These are phyloP conservation scores for Myotis davidii DNA, from an alignment of 2,113 vertebrate species.

Conservation along the genomic window DNA sequence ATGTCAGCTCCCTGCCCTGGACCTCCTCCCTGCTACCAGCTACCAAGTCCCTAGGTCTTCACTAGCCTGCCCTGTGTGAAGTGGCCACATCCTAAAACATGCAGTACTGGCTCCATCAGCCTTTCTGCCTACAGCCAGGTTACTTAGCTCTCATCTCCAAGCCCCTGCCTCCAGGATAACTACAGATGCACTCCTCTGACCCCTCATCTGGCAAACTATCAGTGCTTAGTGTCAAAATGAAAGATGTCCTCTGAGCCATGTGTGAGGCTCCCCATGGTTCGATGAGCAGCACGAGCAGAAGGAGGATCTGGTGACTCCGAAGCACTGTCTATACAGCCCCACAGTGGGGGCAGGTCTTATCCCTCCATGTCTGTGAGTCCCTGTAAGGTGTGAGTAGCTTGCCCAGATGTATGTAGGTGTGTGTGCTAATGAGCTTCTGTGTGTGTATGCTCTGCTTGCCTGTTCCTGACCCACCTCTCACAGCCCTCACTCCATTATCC, in stretches of 20 bases:
- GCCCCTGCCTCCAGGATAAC: background rate
- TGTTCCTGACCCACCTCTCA: background rate
- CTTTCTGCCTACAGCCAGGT: background rate
- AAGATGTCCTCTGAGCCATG: background rate
- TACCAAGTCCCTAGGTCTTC: background rate
- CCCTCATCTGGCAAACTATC: background rate
- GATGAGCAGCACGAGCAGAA: background rate
- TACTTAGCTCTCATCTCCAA: background rate
- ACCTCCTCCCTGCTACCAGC: background rate
- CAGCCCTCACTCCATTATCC: background rate
- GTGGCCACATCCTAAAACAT: background rate
- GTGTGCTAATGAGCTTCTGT: background rate
- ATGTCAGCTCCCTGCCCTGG: accelerated
- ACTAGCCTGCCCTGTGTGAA: background rate
- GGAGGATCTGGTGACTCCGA: background rate
- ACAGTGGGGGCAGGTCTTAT: accelerated
- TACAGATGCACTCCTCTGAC: background rate
- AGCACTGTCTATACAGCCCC: background rate
- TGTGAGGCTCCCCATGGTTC: accelerated
- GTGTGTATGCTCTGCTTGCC: background rate
- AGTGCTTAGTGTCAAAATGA: background rate
- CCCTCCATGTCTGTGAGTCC: background rate
- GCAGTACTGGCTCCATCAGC: background rate
- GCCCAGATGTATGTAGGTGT: background rate
- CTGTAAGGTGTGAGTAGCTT: background rate